Evolutionary conservation across 2,888 invertebrate genomes (phyloP), one percentile per base, ranked within the genome.

Genomic region (Apodemia hepburni): DNA sequence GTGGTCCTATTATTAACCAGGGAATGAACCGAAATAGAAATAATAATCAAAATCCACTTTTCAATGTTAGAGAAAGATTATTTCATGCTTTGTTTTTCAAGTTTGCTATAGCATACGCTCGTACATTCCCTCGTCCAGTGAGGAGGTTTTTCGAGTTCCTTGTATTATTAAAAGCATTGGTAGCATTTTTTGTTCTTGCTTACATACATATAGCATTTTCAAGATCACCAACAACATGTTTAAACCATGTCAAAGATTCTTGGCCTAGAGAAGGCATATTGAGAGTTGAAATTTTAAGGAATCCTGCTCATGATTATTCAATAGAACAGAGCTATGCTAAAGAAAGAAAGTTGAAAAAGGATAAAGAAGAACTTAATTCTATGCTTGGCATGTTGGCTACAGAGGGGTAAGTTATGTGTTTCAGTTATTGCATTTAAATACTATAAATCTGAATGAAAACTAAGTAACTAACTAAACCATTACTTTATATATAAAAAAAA

Each of bases 221-320:
- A 58, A 94, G 97, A 76, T 95, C 97, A 66, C 98, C 99, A 8
- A 97, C 97, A 62, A 97, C 97, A 73, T 99, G 99, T 82, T 92
- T 99, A 72, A 95, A 97, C 79, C 95, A 97, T 81, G 94, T 98
- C 42, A 94, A 96, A 78, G 94, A 96, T 70, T 94, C 95, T 12
- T 99, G 99, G 99, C 99, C 99, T 0, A 92, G 97, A 66, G 97
- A 98, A 84, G 99, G 99, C 5, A 97, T 99, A 70, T 92, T 99
- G 18, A 92, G 98, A 68, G 97, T 98, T 15, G 98, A 98, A 88
- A 97, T 98, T 73, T 85, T 96, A 62, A 89, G 94, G 69, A 95
- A 95, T 79, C 93, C 94, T 15, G 93, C 92, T 3, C 93, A 94
- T 63, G 95, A 95, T 81, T 97, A 97, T 78, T 94, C 93, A 69